Conservation (phyloP, 2,888 invertebrate species). For the Mechanitis mazaeus region DNA sequence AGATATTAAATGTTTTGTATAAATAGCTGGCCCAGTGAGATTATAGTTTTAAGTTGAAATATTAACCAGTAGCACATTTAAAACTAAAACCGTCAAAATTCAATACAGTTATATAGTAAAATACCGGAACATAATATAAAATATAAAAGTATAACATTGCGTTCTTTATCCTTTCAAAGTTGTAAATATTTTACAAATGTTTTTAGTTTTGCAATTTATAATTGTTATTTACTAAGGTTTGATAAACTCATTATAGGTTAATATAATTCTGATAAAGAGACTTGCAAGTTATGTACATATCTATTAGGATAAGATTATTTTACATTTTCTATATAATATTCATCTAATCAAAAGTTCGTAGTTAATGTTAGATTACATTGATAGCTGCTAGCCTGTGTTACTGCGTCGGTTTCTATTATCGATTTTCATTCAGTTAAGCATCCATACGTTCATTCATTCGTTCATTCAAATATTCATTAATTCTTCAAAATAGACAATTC, state of each 20-base stretch:
- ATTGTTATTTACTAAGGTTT: slow-evolving; percentile 68
- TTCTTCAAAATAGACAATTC: too few species aligned
- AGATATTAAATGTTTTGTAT: slow-evolving; percentile 37
- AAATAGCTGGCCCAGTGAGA: slow-evolving; percentile 59
- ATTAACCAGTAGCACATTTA: slow-evolving; percentile 16
- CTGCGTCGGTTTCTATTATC: background rate
- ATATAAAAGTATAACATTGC: slow-evolving; percentile 11
- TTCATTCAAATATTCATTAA: too few species aligned
- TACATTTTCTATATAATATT: slow-evolving; percentile 28
- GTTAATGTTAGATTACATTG: background rate
- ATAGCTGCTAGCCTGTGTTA: background rate
- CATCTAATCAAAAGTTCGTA: background rate
- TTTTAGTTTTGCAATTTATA: slow-evolving; percentile 67
- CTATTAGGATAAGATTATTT: slow-evolving; percentile 67
- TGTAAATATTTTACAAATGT: slow-evolving; percentile 73
- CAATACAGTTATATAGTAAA: slow-evolving; percentile 8
- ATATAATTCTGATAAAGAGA: slow-evolving; percentile 67
- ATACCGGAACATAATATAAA: slow-evolving; percentile 1
- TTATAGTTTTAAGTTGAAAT: slow-evolving; percentile 38
- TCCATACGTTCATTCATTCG: background rate
- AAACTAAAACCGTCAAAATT: background rate
- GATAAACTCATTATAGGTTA: slow-evolving; percentile 54
- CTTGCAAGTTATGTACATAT: slow-evolving; percentile 74
- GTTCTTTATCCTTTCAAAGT: slow-evolving; percentile 55
- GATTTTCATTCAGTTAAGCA: background rate